Evolutionary conservation across 2,113 vertebrate genomes (phyloP), one percentile per base, ranked within the genome.

Genomic region (Trichechus manatus): DNA sequence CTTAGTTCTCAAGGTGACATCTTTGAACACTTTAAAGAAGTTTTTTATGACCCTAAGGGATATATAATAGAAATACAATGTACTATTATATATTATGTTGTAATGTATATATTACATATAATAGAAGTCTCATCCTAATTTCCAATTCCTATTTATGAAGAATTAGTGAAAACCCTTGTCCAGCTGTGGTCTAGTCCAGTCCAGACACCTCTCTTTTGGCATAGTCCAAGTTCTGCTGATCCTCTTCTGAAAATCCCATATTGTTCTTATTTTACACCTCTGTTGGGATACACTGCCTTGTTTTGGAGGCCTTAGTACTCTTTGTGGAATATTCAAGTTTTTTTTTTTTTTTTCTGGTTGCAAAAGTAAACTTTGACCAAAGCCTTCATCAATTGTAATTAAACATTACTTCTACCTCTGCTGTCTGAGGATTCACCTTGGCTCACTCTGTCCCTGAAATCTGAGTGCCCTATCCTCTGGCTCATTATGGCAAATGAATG

Each of bases 321-420:
- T 42, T 47, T 81, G 39, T 74, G 39, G n/a, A 59, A 53, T 83
- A 64, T 61, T 56, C 1, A 9, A 31, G 27, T 27, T 27, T 3
- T 66, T 33, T 14, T 87, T 61, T 61, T 66, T 36, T 25, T 14
- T 36, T 59, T 31, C 11, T 42, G 5, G 29, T 70, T 91, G 23
- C 22, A 83, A 68, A 90, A 63, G 56, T 78, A 87, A 87, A 89
- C 68, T 95, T 93, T 93, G 33, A 70, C n/a, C 39, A 78, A 93
- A 91, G 25, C 1, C 61, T 78, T 93, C 81, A 90, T 27, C 39
- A 90, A n/a, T 1, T 70, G 1, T 80, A 89, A 92, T 78, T 53
- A 68, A 36, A 50, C 42, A 56, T 91, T 84, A 42, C 22, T 90
- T 81, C 64, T 61, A 86, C 1, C 22, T 93, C 82, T 95, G 47